phyloP scores from a whole-genome alignment of 2,113 vertebrate genomes.

The Thalassarche chlororhynchos region DNA sequence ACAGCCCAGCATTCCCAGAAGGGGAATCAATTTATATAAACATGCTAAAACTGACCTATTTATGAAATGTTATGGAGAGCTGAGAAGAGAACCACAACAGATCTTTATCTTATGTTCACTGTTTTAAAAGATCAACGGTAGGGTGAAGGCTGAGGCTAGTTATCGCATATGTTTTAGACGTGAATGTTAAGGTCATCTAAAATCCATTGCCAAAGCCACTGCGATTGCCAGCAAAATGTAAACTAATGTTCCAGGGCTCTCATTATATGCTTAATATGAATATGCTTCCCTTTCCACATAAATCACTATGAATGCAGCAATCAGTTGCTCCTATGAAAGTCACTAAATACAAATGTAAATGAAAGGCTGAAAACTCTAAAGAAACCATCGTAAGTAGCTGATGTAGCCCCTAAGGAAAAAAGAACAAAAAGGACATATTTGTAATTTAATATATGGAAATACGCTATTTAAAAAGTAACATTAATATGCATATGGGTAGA shows the following conservation, averaged over 20 bases:
- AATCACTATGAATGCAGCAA: not conserved
- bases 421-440: not conserved
- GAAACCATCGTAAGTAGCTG: not conserved
- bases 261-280: conserved; percentile 6
- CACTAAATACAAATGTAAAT: not conserved
- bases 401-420: not conserved
- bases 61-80: conserved; percentile 22
- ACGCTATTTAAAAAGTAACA: not conserved
- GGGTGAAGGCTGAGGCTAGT: not conserved
- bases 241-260: conserved; percentile 18
- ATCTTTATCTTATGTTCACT: conserved; percentile 49
- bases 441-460: not conserved
- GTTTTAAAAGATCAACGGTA: conserved; percentile 11
- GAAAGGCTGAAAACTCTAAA: not conserved
- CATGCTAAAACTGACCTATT: conserved; percentile 38
- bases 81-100: conserved; percentile 23
- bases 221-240: conserved; percentile 34
- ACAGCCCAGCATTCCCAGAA: not conserved
- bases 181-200: conserved; percentile 40
- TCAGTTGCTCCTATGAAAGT: not conserved
- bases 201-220: conserved; percentile 35
- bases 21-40: conserved; percentile 42
- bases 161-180: not conserved
- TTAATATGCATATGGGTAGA: not conserved
- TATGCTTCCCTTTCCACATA: not conserved